A percentile compares a stretch with the other conserved stretches of the same genome.
Conservation (phyloP, 2,113 vertebrate species). For the Ammospiza nelsoni region DNA sequence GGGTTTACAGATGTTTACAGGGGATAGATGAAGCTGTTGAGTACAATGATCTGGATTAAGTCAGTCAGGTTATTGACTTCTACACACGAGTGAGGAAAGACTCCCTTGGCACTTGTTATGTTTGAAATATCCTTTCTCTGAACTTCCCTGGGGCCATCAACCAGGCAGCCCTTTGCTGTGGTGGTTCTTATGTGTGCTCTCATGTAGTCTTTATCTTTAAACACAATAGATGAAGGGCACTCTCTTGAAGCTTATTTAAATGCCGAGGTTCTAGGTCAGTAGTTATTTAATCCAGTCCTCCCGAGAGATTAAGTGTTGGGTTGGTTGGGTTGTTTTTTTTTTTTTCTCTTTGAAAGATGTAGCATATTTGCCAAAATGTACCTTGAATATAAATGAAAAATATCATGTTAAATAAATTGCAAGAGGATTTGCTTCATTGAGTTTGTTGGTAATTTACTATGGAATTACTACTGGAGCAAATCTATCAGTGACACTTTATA, state of each 20-base stretch:
- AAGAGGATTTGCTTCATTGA: conserved; percentile 39
- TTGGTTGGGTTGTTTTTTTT: neutral
- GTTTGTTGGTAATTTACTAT: neutral
- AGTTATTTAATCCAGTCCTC: neutral
- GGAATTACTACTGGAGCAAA: neutral
- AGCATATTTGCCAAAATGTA: neutral
- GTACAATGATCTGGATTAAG: neutral
- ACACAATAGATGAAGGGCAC: neutral
- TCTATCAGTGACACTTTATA: conserved; percentile 14
- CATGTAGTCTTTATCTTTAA: neutral
- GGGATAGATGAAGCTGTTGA: neutral
- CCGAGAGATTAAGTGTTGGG: neutral
- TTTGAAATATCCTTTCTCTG: neutral
- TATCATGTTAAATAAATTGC: conserved; percentile 1
- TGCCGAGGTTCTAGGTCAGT: neutral
- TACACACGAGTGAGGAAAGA: neutral
- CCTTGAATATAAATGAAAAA: conserved; percentile 29
- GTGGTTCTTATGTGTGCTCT: neutral
- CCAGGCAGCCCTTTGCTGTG: neutral
- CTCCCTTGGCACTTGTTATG: neutral
- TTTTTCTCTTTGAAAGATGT: neutral
- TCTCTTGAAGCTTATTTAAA: neutral
- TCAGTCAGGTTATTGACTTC: neutral
- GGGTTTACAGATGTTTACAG: neutral
- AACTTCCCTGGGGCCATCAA: neutral